Conservation (phyloP, 1,140 invertebrate genomes). For the Lepidurus couesii region DNA sequence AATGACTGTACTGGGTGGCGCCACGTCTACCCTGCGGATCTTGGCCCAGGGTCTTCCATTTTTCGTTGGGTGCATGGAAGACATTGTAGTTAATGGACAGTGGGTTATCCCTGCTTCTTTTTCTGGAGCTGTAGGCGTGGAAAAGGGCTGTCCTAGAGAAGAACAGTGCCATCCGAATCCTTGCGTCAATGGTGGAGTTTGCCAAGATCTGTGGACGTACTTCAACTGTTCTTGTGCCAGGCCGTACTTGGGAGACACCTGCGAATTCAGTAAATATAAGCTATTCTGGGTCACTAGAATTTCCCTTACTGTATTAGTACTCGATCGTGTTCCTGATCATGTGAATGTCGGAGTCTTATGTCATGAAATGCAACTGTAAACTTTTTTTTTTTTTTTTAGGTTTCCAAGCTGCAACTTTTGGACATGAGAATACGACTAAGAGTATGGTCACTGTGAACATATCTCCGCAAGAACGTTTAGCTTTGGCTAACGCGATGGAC, state of each 20-base stretch:
- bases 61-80: slow-evolving; percentile 86
- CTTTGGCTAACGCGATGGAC: slow-evolving; percentile 70
- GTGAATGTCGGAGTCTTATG: background rate
- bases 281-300: background rate
- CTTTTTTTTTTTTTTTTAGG: slow-evolving; percentile 51
- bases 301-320: slow-evolving; percentile 20
- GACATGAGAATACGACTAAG: slow-evolving; percentile 68
- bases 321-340: background rate
- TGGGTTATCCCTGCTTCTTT: slow-evolving; percentile 53
- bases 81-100: slow-evolving; percentile 76
- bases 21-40: slow-evolving; percentile 48
- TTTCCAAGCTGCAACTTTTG: slow-evolving; percentile 84
- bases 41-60: slow-evolving; percentile 51
- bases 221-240: slow-evolving; percentile 78
- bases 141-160: slow-evolving; percentile 62
- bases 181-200: slow-evolving; percentile 76
- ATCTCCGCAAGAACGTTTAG: slow-evolving; percentile 56
- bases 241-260: slow-evolving; percentile 77
- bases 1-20: slow-evolving; percentile 69
- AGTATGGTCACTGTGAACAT: slow-evolving; percentile 67
- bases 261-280: slow-evolving; percentile 65
- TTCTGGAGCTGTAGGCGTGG: slow-evolving; percentile 44
- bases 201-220: slow-evolving; percentile 81
- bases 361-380: background rate
- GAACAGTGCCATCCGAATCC: slow-evolving; percentile 75